A percentile compares a stretch with the other conserved stretches of the same genome.
Evolutionary conservation across 2,113 vertebrate genomes (phyloP).

Genomic region (Vimba vimba): DNA sequence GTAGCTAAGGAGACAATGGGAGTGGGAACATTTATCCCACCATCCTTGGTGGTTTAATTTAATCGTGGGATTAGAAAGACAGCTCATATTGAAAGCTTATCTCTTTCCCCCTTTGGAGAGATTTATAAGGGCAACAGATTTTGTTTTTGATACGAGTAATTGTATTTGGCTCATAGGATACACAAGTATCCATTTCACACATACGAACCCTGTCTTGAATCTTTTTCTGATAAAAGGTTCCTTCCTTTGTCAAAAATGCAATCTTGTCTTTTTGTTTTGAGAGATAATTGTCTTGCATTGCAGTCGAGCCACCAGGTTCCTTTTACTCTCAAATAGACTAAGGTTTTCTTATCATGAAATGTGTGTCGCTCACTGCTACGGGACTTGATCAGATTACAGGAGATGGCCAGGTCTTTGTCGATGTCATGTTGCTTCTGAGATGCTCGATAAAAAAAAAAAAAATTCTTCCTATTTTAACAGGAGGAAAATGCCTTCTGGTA

Average conservation of each 20-base stretch:
- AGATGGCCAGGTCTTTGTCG: conserved; percentile 36
- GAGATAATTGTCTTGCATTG: conserved; percentile 32
- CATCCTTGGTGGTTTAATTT: conserved; percentile 75
- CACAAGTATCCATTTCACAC: conserved; percentile 76
- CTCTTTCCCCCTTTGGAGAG: conserved; percentile 72
- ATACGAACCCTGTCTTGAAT: conserved; percentile 63
- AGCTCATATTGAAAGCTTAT: conserved; percentile 77
- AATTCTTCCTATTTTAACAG: not conserved
- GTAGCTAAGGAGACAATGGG: conserved; percentile 67
- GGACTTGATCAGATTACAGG: conserved; percentile 41
- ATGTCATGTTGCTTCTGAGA: conserved; percentile 35
- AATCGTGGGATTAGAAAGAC: conserved; percentile 78
- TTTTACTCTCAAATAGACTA: conserved; percentile 11
- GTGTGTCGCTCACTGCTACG: not conserved
- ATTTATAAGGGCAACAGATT: conserved; percentile 77
- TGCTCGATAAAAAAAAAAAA: not conserved
- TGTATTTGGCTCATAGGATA: conserved; percentile 84
- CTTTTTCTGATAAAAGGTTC: conserved; percentile 23
- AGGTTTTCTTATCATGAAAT: conserved; percentile 38
- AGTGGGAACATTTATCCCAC: conserved; percentile 58
- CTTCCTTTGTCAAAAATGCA: conserved; percentile 39
- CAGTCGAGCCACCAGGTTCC: not conserved
- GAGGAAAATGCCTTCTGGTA: conserved; percentile 26
- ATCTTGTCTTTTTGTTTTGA: conserved; percentile 35
- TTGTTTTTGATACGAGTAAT: conserved; percentile 82